Base-by-base conservation (phyloP, 2,113 vertebrate genomes). In the Limanda limanda region DNA sequence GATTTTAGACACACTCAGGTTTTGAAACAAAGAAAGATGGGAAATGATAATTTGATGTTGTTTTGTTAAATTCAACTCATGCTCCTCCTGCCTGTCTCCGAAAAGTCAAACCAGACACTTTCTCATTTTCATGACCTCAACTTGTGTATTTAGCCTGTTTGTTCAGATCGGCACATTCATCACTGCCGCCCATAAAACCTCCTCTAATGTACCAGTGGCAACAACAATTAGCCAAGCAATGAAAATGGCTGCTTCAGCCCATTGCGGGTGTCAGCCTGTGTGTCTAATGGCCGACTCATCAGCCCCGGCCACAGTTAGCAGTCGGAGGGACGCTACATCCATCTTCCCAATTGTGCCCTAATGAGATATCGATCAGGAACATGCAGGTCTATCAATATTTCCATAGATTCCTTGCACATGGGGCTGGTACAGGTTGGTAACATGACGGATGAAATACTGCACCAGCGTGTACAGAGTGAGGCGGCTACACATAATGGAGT, bases 351-450 rank as follows among this genome's bases (percentile, higher is more conserved):
- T 88, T 77, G 80, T 56, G 64, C 79, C 79, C 78, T 94, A 93
- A 94, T 93, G 91, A 92, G 90, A 86, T 94, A 94, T 94, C 54
- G 92, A 94, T 92, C 86, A 68, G 25, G n/a, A 71, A 88, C 91
- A 85, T 68, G 76, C 78, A 55, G 81, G 54, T 80, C 85, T 76
- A 85, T 91, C 76, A 83, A 90, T 91, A 90, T 89, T 83, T 72
- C 78, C 82, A 77, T 85, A 78, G 88, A 86, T 84, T 85, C 63
- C 74, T 1, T 4, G 57, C 37, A 76, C 56, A 35, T 20, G 70
- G 72, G 23, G 31, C 48, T 2, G 9, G 63, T 59, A 31, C 79
- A 55, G 37, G 45, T 71, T 63, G 66, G 51, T 61, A 67, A 68
- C 68, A 37, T 61, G 66, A 74, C 20, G 58, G 64, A 4, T 59